Evolutionary conservation across 2,797 vertebrate species (phyloP), one percentile per base, ranked within the genome.

Genomic region (Chelidonichthys spinosus): DNA sequence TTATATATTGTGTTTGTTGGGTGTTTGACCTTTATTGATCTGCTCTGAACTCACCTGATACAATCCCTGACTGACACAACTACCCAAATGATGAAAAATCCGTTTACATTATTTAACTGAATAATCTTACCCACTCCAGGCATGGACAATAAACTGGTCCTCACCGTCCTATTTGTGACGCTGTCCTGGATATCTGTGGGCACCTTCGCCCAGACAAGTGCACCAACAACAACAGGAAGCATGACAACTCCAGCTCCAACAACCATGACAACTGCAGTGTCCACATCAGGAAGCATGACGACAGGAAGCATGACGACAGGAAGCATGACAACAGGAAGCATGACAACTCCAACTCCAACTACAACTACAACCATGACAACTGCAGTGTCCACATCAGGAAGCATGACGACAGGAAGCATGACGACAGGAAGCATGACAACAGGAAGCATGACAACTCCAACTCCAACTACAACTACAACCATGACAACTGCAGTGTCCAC

Each of bases 101-200:
- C 25, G 2, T 25, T 25, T 25, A 25, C 25, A 25, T 25, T 25
- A 25, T 25, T 25, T 25, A 53, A 52, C 2, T 17, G 4, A 43
- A 36, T 33, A 6, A 67, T 36, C 8, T 53, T 15, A 39, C 9
- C 18, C n/a, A 4, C 42, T 59, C 10, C 15, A 91, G 85, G 11
- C 17, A 92, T 92, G 90, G 66, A 87, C 46, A 75, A 47, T 50
- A 72, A 25, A 74, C 25, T 81, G 17, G 6, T 85, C 35, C n/a
- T 89, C 50, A 13, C 42, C 1, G 7, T 84, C 65, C 33, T 90
- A 7, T 61, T 89, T 6, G 69, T 79, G 72, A 58, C 7, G 1
- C 55, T 88, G 32, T 72, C 73, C 42, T 84, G 66, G 59, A 11
- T 69, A 7, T 72, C 63, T 13, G 7, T 35, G 10, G 64, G 53